Evolutionary conservation across 2,113 vertebrate genomes (phyloP), one percentile per base, ranked within the genome.

Genomic region (Lanius ludovicianus): DNA sequence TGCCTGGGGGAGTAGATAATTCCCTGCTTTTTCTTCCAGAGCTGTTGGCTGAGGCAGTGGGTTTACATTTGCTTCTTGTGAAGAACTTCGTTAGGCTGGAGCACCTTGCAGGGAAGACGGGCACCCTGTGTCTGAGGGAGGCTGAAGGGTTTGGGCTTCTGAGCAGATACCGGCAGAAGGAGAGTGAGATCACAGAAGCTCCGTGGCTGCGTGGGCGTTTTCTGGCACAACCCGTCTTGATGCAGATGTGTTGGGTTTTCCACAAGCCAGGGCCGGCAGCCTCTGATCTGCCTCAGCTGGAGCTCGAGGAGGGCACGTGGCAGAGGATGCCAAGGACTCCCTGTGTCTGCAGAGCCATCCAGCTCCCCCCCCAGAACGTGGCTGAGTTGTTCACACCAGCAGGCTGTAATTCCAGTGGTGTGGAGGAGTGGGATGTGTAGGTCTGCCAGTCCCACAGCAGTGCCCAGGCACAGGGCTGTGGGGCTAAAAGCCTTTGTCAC

Each of bases 21-120:
- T 52, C 37, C 52, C 9, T 2, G 1, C 0, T 14, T 47, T 92
- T 60, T 47, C 41, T 50, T 75, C 2, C 0, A 11, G 28, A 49
- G 74, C 41, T 71, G 22, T 59, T 83, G 59, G 30, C 53, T 30
- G 69, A 27, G 74, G 35, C 35, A 41, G 35, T 21, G 15, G 12
- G 30, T 62, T n/a, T 19, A 7, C 1, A 1, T 46, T 78, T 64
- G 19, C 19, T 67, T 63, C 44, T 77, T 39, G 35, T 27, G 16
- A 41, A 41, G 62, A 0, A 1, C 23, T 62, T 74, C n/a, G 64
- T 13, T 23, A 21, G 67, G 33, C 62, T 30, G 62, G 57, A 31
- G 35, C 41, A 0, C n/a, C 50, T 69, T 13, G 19, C 37, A 65
- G 21, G 28, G 28, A 16, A 24, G 59, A 30, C 0, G 2, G 21